Conservation (phyloP, 2,888 invertebrate species). For the Orgyia antiqua region DNA sequence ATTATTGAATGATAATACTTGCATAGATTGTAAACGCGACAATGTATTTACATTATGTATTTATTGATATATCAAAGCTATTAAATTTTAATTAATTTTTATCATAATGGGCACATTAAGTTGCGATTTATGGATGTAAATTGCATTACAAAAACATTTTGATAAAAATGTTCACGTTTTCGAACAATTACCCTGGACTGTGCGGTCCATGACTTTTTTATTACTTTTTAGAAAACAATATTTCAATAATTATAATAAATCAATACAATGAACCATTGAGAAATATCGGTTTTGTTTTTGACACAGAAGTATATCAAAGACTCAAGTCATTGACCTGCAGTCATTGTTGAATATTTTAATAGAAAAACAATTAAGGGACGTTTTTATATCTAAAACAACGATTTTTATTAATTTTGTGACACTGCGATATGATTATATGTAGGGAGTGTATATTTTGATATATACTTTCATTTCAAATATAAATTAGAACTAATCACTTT, state of each 20-base stretch:
- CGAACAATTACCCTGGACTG: constrained; percentile 29
- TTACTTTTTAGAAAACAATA: constrained; percentile 24
- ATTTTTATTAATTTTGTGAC: too few relatives aligned
- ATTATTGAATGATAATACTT: constrained; percentile 35
- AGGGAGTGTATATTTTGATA: too few relatives aligned
- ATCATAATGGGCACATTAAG: constrained; percentile 30
- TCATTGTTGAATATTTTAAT: too few relatives aligned
- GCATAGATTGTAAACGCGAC: constrained; percentile 15
- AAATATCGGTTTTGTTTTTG: constrained; percentile 14
- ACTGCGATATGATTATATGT: too few relatives aligned
- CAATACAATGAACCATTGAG: constrained; percentile 18
- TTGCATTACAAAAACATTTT: constrained; percentile 15
- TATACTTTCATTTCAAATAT: too few relatives aligned
- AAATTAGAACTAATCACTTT: too few relatives aligned
- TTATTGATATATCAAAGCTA: constrained; percentile 43
- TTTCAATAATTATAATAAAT: constrained; percentile 20
- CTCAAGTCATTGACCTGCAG: constrained; percentile 15
- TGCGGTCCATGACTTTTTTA: constrained; percentile 30
- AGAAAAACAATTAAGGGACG: too few relatives aligned
- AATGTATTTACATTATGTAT: constrained; percentile 32
- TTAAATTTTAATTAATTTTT: constrained; percentile 43
- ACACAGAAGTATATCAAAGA: too few relatives aligned
- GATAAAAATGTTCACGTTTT: constrained; percentile 30
- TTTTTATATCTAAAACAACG: too few relatives aligned
- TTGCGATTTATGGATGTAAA: constrained; percentile 25